Percentiles rank a stretch among this genome's conserved stretches.
Evolutionary conservation across 2,113 vertebrate genomes (phyloP).

Genomic region (Circaetus cinerascens): DNA sequence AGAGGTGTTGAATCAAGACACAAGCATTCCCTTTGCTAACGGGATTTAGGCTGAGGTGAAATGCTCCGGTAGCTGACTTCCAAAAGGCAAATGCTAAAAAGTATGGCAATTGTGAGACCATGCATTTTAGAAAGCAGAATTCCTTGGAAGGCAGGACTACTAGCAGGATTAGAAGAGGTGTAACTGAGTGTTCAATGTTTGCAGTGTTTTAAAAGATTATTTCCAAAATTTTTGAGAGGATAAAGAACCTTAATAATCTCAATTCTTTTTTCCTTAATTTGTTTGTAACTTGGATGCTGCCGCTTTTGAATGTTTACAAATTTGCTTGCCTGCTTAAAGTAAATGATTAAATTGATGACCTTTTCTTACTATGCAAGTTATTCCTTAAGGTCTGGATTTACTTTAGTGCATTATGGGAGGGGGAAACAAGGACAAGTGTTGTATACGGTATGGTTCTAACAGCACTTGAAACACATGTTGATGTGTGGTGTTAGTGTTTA

Average conservation of each 20-base stretch:
- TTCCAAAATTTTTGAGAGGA: conserved; percentile 68
- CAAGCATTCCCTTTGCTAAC: conserved; percentile 84
- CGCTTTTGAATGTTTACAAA: conserved; percentile 85
- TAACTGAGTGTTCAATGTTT: conserved; percentile 67
- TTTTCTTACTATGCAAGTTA: conserved; percentile 78
- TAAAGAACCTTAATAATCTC: conserved; percentile 73
- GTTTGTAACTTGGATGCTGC: conserved; percentile 83
- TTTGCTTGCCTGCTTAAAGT: conserved; percentile 82
- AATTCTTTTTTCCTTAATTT: conserved; percentile 74
- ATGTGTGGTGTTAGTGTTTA: not conserved
- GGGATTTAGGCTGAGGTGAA: conserved; percentile 76
- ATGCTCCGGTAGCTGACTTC: conserved; percentile 25
- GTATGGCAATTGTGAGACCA: conserved; percentile 39
- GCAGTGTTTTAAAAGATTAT: conserved; percentile 75
- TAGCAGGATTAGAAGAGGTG: conserved; percentile 62
- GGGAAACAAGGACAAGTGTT: not conserved
- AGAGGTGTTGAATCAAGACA: conserved; percentile 93
- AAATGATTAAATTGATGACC: conserved; percentile 79
- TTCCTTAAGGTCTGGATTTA: conserved; percentile 71
- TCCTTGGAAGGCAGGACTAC: conserved; percentile 47
- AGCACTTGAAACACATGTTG: not conserved
- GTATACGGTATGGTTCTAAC: not conserved
- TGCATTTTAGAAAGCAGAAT: conserved; percentile 63
- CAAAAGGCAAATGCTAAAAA: conserved; percentile 42
- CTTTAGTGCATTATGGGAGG: conserved; percentile 30